Conservation (phyloP, 2,113 vertebrate genomes). For the Campylorhamphus procurvoides region DNA sequence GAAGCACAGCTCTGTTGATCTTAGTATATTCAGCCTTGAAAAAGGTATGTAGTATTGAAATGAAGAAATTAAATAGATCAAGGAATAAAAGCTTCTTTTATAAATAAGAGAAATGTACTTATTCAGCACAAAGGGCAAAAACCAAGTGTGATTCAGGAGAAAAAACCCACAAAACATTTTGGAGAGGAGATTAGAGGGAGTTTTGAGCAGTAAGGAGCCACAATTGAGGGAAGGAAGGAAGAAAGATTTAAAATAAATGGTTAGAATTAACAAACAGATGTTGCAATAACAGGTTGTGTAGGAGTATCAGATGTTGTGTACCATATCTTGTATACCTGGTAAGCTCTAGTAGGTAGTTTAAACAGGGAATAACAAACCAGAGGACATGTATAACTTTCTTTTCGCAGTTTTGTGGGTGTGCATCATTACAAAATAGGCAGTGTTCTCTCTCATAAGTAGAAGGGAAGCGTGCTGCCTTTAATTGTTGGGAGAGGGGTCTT, state of each 20-base stretch:
- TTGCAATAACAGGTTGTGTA: neutral
- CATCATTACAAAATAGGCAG: neutral
- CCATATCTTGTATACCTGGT: neutral
- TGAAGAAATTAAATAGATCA: neutral
- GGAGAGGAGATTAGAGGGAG: neutral
- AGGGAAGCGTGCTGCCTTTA: neutral
- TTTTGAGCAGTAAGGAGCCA: neutral
- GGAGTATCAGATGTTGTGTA: neutral
- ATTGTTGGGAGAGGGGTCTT: neutral
- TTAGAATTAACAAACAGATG: constrained; percentile 10
- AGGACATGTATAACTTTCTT: neutral
- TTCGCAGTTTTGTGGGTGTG: neutral
- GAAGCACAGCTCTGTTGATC: neutral
- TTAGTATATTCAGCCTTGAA: neutral
- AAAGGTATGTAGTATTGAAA: neutral
- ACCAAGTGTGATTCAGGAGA: neutral
- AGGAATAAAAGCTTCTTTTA: neutral
- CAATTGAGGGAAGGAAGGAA: constrained; percentile 13
- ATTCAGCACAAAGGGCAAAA: neutral
- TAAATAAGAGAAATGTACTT: neutral
- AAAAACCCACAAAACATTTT: neutral
- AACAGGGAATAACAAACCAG: neutral
- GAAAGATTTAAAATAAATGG: neutral
- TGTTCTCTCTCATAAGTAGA: neutral
- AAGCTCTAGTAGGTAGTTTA: neutral